A percentile compares a stretch with the other conserved stretches of the same genome.
Conservation (phyloP, 2,797 vertebrate genomes). For the Melanotaenia boesemani region DNA sequence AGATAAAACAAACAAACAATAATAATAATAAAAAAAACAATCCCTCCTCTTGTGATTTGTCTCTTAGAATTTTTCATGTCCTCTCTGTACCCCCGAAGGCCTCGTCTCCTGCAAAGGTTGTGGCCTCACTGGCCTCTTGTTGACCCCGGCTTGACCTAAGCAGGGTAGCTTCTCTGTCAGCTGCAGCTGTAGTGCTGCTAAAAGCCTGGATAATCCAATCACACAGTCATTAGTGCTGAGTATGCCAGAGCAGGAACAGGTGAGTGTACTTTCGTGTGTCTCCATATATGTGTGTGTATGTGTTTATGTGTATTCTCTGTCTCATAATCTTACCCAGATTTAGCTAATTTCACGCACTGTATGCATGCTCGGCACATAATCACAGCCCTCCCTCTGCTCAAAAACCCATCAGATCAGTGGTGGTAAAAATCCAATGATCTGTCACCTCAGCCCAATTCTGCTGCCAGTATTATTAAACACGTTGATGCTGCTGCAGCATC, state of each 20-base stretch:
- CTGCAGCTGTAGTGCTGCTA: conserved; percentile 68
- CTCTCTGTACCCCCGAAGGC: conserved; percentile 7
- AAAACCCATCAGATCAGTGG: conserved; percentile 61
- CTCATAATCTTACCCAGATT: conserved; percentile 32
- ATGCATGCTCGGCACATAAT: conserved; percentile 27
- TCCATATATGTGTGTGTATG: background rate
- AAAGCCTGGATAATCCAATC: conserved; percentile 81
- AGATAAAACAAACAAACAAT: background rate
- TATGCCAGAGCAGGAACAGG: conserved; percentile 57
- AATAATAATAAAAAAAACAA: background rate
- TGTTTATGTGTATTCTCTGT: conserved; percentile 12
- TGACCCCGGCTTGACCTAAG: conserved; percentile 71
- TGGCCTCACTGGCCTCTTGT: conserved; percentile 47
- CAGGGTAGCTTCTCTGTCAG: conserved; percentile 65
- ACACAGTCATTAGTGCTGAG: conserved; percentile 73
- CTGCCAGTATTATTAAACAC: conserved; percentile 31
- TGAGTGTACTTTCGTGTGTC: conserved; percentile 45
- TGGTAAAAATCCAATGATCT: conserved; percentile 48
- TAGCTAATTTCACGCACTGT: conserved; percentile 30
- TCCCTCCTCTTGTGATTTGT: conserved; percentile 5
- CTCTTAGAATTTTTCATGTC: conserved; percentile 9
- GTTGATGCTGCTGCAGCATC: conserved; percentile 35
- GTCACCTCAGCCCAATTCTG: conserved; percentile 33
- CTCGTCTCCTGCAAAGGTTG: conserved; percentile 48
- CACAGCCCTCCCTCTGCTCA: conserved; percentile 1